Evolutionary conservation across 2,113 vertebrate species (phyloP).

Genomic region (Coregonus clupeaformis): DNA sequence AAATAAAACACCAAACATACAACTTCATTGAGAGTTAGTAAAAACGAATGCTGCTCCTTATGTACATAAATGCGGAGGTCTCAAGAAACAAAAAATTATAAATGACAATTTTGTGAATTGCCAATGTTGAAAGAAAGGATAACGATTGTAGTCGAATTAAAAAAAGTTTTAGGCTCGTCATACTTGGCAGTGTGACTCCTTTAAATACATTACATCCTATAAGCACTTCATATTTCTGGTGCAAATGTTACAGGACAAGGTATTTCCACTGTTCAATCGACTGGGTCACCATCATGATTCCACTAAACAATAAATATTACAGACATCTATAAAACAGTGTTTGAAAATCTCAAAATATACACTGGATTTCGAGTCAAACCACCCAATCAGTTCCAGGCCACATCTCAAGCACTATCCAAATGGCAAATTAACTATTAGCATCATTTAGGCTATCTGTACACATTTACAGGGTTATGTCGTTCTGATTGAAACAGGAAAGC

Average conservation of each 20-base stretch:
- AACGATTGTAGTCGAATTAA: constrained; percentile 25
- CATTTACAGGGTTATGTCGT: constrained; percentile 63
- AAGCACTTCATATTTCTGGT: constrained; percentile 71
- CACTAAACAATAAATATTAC: constrained; percentile 98
- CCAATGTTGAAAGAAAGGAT: constrained; percentile 57
- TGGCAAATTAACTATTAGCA: constrained; percentile 66
- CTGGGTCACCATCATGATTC: constrained; percentile 78
- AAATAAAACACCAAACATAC: constrained; percentile 80
- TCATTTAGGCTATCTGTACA: constrained; percentile 69
- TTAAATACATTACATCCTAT: constrained; percentile 75
- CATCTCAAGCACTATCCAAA: constrained; percentile 68
- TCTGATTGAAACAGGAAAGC: constrained; percentile 16
- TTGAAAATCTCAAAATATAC: constrained; percentile 75
- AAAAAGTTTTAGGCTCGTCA: constrained; percentile 29
- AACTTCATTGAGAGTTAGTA: constrained; percentile 79
- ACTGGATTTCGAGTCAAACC: constrained; percentile 65
- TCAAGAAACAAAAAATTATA: constrained; percentile 71
- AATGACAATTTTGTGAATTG: constrained; percentile 33
- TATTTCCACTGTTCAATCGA: constrained; percentile 76
- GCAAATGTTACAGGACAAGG: constrained; percentile 74
- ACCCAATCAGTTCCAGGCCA: constrained; percentile 45
- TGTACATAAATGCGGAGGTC: constrained; percentile 85
- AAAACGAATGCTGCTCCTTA: constrained; percentile 79
- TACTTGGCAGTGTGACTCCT: constrained; percentile 17
- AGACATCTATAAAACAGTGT: constrained; percentile 82